phyloP scores from a whole-genome alignment of 2,113 vertebrate genomes.

The Pholis gunnellus region DNA sequence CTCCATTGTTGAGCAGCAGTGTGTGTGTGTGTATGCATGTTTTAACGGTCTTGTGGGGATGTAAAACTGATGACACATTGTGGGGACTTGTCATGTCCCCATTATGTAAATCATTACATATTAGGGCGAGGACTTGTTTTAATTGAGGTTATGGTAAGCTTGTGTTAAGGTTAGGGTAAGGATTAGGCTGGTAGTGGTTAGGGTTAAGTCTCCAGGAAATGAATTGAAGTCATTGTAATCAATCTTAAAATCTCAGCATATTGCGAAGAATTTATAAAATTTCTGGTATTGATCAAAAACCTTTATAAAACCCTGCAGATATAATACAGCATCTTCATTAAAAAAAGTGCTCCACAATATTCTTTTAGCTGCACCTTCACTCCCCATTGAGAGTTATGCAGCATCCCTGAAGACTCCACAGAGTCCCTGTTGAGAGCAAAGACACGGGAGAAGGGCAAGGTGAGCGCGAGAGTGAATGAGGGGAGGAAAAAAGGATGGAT shows the following conservation, averaged over 20 bases:
- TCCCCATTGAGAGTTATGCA: constrained; percentile 22
- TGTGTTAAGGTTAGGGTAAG: not conserved
- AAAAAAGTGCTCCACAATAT: constrained; percentile 20
- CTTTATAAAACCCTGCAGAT: not conserved
- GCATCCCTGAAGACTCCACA: not conserved
- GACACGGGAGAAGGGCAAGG: constrained; percentile 37
- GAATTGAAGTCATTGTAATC: not conserved
- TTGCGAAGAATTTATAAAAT: constrained; percentile 8
- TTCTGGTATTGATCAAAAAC: constrained; percentile 13
- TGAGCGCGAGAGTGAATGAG: constrained; percentile 28
- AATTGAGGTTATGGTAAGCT: not conserved
- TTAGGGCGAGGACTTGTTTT: not conserved
- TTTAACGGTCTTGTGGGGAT: not conserved
- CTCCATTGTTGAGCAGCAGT: constrained; percentile 12
- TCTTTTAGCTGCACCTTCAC: constrained; percentile 23
- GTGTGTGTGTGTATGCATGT: not conserved
- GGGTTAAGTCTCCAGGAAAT: not conserved
- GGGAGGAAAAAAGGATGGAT: constrained; percentile 47
- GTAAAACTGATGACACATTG: not conserved
- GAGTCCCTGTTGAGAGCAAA: constrained; percentile 48
- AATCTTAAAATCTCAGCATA: not conserved
- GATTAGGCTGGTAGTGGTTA: not conserved
- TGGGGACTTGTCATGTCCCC: not conserved
- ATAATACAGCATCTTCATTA: constrained; percentile 7
- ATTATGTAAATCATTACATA: not conserved